Conservation (phyloP, 92 coral and sea anemone genomes). For the Palythoa grandiflora region DNA sequence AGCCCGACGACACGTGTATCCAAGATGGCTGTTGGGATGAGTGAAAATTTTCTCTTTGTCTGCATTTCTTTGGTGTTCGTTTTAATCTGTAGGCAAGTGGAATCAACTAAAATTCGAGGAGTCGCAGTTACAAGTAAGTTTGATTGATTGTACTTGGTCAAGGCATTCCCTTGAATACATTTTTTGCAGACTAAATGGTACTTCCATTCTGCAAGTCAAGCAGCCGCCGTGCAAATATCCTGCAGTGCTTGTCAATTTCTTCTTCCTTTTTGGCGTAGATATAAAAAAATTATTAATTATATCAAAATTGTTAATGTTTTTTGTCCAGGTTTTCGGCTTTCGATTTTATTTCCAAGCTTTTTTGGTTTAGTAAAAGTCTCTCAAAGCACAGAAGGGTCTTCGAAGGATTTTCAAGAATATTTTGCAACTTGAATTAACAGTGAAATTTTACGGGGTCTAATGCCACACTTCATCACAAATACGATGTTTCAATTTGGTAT, state of each 20-base stretch:
- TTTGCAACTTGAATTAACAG: no score
- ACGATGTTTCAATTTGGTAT: no score
- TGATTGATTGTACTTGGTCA: not conserved
- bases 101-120: constrained; percentile 67
- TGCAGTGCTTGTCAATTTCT: constrained; percentile 11
- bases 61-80: constrained; percentile 26
- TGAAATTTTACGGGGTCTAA: no score
- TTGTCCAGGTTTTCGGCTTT: no score
- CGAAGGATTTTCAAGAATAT: no score
- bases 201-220: not conserved
- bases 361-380: no score
- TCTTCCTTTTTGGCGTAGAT: not conserved
- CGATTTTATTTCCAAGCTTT: no score
- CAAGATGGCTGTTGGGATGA: constrained; percentile 76
- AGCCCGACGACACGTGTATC: constrained; percentile 73
- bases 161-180: not conserved
- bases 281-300: not conserved
- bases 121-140: constrained; percentile 86
- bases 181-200: not conserved
- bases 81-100: constrained; percentile 13
- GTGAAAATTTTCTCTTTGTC: constrained; percentile 23
- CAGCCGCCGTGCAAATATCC: constrained; percentile 1
- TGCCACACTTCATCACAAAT: no score
- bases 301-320: no score
- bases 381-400: no score